A percentile compares a stretch with the other conserved stretches of the same genome.
Evolutionary conservation across 2,888 invertebrate species (phyloP).

Genomic region (Eurytoma adleriae): DNA sequence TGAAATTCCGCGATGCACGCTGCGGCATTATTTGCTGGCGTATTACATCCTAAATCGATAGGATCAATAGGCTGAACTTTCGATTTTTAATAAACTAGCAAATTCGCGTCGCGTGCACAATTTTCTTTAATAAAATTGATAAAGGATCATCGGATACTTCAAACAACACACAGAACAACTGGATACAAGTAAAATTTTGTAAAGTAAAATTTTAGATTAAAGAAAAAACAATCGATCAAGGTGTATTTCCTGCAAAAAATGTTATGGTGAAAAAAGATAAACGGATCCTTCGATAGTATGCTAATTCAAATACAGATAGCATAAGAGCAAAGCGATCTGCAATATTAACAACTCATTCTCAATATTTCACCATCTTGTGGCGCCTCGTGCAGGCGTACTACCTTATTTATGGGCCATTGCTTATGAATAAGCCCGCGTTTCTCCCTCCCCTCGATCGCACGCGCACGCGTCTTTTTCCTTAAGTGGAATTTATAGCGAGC

Average conservation of each 20-base stretch:
- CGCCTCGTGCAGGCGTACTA: constrained; percentile 56
- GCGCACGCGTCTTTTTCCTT: constrained; percentile 62
- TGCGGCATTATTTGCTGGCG: too few relatives aligned
- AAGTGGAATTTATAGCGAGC: constrained; percentile 69
- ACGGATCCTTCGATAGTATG: constrained; percentile 16
- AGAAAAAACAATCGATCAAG: too few relatives aligned
- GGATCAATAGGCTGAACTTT: too few relatives aligned
- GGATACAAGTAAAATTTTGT: too few relatives aligned
- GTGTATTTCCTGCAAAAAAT: too few relatives aligned
- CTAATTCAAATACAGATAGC: constrained; percentile 38
- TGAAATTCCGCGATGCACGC: too few relatives aligned
- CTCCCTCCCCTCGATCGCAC: constrained; percentile 10
- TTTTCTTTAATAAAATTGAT: too few relatives aligned
- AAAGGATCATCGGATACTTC: too few relatives aligned
- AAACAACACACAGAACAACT: too few relatives aligned
- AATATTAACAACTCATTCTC: constrained; percentile 65
- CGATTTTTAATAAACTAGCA: too few relatives aligned
- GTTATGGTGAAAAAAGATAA: neutral
- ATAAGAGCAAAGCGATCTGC: constrained; percentile 27
- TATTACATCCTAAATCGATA: neutral
- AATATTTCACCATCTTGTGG: constrained; percentile 70
- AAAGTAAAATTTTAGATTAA: too few relatives aligned
- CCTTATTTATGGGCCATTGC: constrained; percentile 74
- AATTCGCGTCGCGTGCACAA: too few relatives aligned
- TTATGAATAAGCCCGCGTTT: constrained; percentile 73